Evolutionary conservation across 2,113 vertebrate genomes (phyloP).

Genomic region (Cyrtonyx montezumae): DNA sequence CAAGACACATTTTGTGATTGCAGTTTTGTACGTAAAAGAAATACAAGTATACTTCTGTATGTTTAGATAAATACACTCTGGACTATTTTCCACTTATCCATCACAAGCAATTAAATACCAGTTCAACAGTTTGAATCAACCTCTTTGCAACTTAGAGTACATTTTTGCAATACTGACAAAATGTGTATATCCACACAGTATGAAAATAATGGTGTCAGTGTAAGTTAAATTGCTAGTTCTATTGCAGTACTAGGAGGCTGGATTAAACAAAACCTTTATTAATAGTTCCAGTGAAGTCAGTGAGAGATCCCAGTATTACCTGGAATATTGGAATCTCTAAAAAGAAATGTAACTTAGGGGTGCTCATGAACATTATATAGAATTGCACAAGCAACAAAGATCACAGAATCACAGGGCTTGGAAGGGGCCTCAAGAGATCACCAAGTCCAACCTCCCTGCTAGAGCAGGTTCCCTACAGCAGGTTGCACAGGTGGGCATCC

Average conservation of each 20-base stretch:
- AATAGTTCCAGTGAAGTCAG: not conserved
- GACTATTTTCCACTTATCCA: not conserved
- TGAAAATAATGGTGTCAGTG: not conserved
- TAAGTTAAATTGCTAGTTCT: conserved; percentile 2
- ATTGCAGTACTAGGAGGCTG: not conserved
- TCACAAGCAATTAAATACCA: conserved; percentile 14
- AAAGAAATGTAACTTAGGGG: not conserved
- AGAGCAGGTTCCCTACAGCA: too few species aligned
- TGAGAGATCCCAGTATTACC: not conserved
- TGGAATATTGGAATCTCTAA: not conserved
- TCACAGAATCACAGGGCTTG: not conserved
- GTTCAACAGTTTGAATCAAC: not conserved
- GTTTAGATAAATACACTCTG: conserved; percentile 9
- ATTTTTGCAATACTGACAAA: conserved; percentile 23
- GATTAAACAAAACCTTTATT: conserved; percentile 21
- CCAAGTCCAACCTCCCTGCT: too few species aligned
- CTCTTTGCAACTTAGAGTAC: not conserved
- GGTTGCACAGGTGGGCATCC: too few species aligned
- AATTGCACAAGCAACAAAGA: not conserved
- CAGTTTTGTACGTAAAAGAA: not conserved
- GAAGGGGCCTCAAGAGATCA: too few species aligned
- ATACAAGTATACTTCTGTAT: not conserved
- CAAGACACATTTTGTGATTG: not conserved
- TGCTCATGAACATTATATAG: not conserved
- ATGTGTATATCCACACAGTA: not conserved